Base-by-base conservation (phyloP, 2,888 invertebrate genomes). In the Drosophila parthenogenetica region DNA sequence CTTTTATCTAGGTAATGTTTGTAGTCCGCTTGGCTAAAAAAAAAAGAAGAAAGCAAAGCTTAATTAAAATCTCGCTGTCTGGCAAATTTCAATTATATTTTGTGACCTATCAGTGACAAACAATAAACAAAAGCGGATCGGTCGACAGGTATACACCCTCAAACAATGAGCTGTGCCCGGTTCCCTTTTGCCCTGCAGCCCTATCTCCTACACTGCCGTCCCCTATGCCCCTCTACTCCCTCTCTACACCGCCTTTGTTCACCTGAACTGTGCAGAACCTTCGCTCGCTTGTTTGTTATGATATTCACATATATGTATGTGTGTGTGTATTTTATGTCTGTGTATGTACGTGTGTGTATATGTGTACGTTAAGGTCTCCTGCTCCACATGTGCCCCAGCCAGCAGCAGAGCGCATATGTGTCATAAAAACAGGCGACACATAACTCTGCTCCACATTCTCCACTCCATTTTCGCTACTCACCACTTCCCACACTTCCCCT, bases 351-450 rank as follows among this genome's bases (percentile, higher is more conserved):
- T 17, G 13, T 49, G 32, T 14, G 2, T 19, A 2, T 4, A 3
- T 14, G 17, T 58, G 16, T 62, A 62, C 73, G 67, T 79, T 66
- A 64, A 58, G 58, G 61, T 68, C 43, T 46, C 37, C 29, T 29
- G 8, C 29, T 49, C 17, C 49, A 19, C 8, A 14, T 40, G 14
- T 11, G 35, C 35, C 11, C 19, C 16, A 2, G 4, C 50, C 35
- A 46, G 42, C 14, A 29, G 13, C n/a, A 29, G 45, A 43, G 29
- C 67, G 74, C 84, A 83, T 86, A 77, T 83, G 79, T 87, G 83
- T 83, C 89, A 83, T 83, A 83, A 83, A 83, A 83, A 81, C 70
- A 73, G 83, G 79, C 87, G 80, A 39, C 88, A 62, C 87, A 83
- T 77, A 83, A 88, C 83, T 86, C 69, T 73, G 62, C 63, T 64